Evolutionary conservation across 2,888 invertebrate species (phyloP).

Genomic region (Notodonta ziczac): DNA sequence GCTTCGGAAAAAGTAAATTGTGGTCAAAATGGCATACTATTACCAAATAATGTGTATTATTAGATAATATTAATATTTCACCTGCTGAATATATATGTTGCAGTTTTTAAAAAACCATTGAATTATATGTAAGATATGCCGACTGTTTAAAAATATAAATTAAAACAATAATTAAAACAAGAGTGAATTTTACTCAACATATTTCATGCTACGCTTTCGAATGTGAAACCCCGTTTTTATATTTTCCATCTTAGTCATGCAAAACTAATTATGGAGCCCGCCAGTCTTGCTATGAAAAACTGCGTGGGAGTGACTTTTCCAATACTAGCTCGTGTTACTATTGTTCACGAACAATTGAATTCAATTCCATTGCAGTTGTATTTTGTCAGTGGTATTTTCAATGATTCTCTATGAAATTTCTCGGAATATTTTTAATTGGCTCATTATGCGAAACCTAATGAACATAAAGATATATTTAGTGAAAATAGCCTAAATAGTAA

Average conservation of each 20-base stretch:
- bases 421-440: not conserved
- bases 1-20: no score
- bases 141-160: no score
- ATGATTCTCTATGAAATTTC: not conserved
- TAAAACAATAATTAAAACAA: not conserved
- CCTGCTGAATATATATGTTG: no score
- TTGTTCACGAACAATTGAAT: conserved; percentile 21
- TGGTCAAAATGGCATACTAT: no score
- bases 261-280: conserved; percentile 65
- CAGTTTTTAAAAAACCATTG: no score
- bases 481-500: no score
- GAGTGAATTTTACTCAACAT: conserved; percentile 7
- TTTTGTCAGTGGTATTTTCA: conserved; percentile 10
- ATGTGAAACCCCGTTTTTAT: conserved; percentile 65
- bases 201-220: conserved; percentile 62
- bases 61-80: no score
- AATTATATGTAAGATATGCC: no score
- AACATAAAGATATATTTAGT: no score
- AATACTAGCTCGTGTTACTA: conserved; percentile 34
- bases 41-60: no score
- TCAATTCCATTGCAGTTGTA: conserved; percentile 11
- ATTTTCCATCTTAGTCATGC: conserved; percentile 67
- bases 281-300: conserved; percentile 37
- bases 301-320: conserved; percentile 48
- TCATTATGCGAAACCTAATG: not conserved